Conservation (phyloP, 2,888 invertebrate genomes). For the Dinocampus coccinellae region DNA sequence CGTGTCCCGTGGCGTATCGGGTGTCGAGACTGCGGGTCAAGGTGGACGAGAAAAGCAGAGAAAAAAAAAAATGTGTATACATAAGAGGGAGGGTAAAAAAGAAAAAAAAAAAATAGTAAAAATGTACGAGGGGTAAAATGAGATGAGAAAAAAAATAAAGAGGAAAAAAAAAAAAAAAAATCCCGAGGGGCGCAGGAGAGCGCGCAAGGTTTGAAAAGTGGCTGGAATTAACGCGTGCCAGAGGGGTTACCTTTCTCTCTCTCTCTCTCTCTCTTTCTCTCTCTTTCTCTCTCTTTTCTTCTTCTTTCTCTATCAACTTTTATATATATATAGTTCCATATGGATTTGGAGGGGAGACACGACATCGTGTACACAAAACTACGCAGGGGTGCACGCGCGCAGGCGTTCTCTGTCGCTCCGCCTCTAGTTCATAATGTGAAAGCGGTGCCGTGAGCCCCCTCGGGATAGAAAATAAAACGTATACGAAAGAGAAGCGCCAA, state of each 20-base stretch:
- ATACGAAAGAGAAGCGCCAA: conserved; percentile 44
- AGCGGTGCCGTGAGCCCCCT: conserved; percentile 27
- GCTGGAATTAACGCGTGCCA: conserved; percentile 64
- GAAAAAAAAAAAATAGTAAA: conserved; percentile 34
- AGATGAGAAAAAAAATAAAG: conserved; percentile 27
- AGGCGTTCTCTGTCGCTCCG: conserved; percentile 41
- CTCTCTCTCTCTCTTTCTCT: conserved; percentile 4
- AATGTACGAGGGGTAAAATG: conserved; percentile 35
- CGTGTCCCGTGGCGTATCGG: conserved; percentile 52
- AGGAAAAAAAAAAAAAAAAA: conserved; percentile 38
- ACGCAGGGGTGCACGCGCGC: conserved; percentile 38
- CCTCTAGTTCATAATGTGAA: conserved; percentile 29
- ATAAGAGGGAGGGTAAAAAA: no score
- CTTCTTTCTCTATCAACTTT: not conserved
- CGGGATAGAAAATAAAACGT: no score
- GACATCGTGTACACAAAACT: conserved; percentile 11
- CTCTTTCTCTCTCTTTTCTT: no score
- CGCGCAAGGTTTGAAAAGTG: conserved; percentile 62
- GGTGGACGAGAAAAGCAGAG: conserved; percentile 40
- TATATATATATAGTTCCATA: not conserved
- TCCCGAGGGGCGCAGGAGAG: conserved; percentile 38
- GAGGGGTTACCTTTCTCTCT: conserved; percentile 20
- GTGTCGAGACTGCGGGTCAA: conserved; percentile 54
- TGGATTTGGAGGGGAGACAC: conserved; percentile 18
- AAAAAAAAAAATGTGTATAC: conserved; percentile 40